Conservation (phyloP, 2,888 invertebrate genomes). For the Macrosoma leucophasiata region DNA sequence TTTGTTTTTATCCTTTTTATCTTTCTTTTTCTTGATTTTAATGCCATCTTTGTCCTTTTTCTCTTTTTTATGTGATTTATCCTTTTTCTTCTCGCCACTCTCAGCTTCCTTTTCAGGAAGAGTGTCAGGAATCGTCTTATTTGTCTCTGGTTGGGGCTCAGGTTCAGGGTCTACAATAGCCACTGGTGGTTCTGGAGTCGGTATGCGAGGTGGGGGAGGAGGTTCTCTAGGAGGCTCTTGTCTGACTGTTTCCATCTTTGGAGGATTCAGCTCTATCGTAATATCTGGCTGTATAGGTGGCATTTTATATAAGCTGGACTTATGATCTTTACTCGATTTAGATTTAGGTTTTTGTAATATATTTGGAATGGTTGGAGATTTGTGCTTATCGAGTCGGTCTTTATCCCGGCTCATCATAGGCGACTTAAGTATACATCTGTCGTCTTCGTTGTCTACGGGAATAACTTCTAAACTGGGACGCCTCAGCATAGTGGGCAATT, state of each 20-base stretch:
- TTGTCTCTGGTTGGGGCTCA: conserved; percentile 32
- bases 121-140: conserved; percentile 36
- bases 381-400: conserved; percentile 65
- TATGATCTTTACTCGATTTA: conserved; percentile 65
- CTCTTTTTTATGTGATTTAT: conserved; percentile 80
- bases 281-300: conserved; percentile 73
- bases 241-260: conserved; percentile 48
- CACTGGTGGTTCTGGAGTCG: conserved; percentile 27
- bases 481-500: conserved; percentile 76
- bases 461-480: conserved; percentile 75
- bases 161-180: conserved; percentile 34
- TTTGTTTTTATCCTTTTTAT: conserved; percentile 80
- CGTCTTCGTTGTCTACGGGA: conserved; percentile 68
- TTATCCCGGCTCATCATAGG: conserved; percentile 49
- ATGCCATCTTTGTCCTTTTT: conserved; percentile 78
- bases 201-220: conserved; percentile 31
- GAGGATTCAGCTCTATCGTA: conserved; percentile 76
- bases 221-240: conserved; percentile 37
- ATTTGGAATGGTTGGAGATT: conserved; percentile 68
- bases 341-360: conserved; percentile 63
- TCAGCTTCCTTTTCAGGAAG: conserved; percentile 50
- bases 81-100: conserved; percentile 65
- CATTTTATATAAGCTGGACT: conserved; percentile 64
- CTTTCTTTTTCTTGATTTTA: conserved; percentile 80
- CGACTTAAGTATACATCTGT: conserved; percentile 54